Evolutionary conservation across 2,888 invertebrate genomes (phyloP), one percentile per base, ranked within the genome.

Genomic region (Lasius fuliginosus): DNA sequence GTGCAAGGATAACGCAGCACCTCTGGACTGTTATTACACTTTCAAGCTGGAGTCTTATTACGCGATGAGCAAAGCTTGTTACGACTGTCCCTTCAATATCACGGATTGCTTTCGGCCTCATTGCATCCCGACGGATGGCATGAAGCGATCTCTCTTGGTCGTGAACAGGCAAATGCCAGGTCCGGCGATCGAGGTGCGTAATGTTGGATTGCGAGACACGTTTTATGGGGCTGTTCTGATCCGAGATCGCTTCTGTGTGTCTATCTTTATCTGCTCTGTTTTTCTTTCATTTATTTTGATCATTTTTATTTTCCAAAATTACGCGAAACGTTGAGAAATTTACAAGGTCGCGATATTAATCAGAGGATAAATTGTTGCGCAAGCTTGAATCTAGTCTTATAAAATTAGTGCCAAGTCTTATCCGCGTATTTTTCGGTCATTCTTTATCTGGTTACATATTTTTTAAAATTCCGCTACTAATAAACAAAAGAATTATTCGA

Each of bases 101-200:
- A 96, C 96, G 0, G 98, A 99, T 93, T 99, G 99, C 93, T 95
- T 95, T 67, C 95, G 97, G 74, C 96, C 96, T 0, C 97, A 99
- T 93, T 99, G 99, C 93, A 96, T 99, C 85, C 96, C 98, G 0
- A 98, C 97, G 0, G 98, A 99, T 94, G 99, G 99, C 0, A 96
- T 97, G 62, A 96, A 96, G 83, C 96, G 98, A 86, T 96, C 97
- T 0, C 95, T 99, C 49, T 96, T 97, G 18, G 97, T 98, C 0
- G 96, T 98, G 5, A 99, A 99, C 95, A 96, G 98, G 88, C 97
- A 97, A 95, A 96, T 99, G 96, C 98, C 99, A 0, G 98, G 98
- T 62, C 98, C 98, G 0, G 95, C 97, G 0, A 97, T 99, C 76
- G 97, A 98, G 96, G 98, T 98, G 93, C 90, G 90, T 88, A 77